Base-by-base conservation (phyloP, 2,113 vertebrate genomes). In the Melanostigma gelatinosum region DNA sequence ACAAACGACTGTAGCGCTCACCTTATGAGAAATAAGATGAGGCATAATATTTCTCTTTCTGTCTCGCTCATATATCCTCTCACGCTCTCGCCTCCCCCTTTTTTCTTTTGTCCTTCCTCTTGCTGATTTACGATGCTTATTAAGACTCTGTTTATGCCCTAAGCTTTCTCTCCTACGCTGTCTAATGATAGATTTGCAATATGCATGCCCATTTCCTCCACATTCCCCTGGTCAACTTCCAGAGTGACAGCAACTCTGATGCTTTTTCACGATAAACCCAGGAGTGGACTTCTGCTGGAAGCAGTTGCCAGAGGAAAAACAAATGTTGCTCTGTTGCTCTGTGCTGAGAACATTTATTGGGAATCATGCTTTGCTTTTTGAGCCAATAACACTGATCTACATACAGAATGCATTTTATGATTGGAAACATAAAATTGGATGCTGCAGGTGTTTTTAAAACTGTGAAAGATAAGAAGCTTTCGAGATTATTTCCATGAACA, bases 91-190 rank as follows among this genome's bases (percentile, higher is more conserved):
- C 75, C 67, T 50, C 65, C 79, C 68, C 34, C 77, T 76, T 72
- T 72, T n/a, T 67, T 80, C 61, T 60, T 36, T 84, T 85, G 61
- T 84, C 72, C 61, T 62, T 86, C 72, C 80, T 82, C 75, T 46
- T 69, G 79, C 79, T 91, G 92, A 92, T 93, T 91, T 92, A 92
- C 42, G 77, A 93, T 69, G 82, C 89, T 92, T 91, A 93, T 92
- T 92, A 91, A 84, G 65, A 50, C 75, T 85, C 71, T 90, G 90
- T 92, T 90, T 93, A 91, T 94, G 91, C 92, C 90, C 54, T 82
- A 72, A 92, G 91, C 92, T 75, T 78, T 85, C 83, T 84, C 82
- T 89, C 78, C 79, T 70, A 77, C 82, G 82, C 79, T 72, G 72
- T 87, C 84, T 90, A 88, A 93, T 91, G 91, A 89, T 87, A 90